These are phyloP conservation scores for Melopsittacus undulatus DNA, from an alignment of 2,797 vertebrate genomes.

Conservation along the genomic window DNA sequence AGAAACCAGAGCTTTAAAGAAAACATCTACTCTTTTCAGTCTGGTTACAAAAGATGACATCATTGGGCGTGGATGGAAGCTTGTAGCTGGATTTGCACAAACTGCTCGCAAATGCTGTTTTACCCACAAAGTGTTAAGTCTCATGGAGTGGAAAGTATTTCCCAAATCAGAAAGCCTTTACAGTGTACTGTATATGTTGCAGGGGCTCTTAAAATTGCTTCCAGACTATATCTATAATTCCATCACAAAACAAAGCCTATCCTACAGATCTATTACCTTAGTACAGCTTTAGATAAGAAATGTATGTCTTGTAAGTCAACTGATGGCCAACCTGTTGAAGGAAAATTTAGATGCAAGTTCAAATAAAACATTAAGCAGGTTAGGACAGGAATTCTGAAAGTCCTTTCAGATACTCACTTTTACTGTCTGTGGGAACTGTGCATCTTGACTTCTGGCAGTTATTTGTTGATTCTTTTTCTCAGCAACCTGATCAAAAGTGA, in stretches of 20 bases:
- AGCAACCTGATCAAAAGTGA: background rate
- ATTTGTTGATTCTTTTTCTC: background rate
- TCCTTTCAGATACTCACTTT: background rate
- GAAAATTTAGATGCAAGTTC: background rate
- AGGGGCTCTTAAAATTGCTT: slow-evolving; percentile 69
- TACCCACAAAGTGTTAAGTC: background rate
- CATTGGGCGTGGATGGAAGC: background rate
- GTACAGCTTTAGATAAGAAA: slow-evolving; percentile 18
- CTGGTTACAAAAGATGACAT: background rate
- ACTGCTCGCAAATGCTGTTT: background rate
- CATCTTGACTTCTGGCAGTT: background rate
- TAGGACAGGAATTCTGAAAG: background rate
- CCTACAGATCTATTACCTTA: slow-evolving; percentile 1
- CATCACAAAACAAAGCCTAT: slow-evolving; percentile 50
- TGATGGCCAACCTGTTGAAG: background rate
- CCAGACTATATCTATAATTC: slow-evolving; percentile 72
- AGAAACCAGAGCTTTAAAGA: background rate
- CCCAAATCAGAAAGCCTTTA: slow-evolving; percentile 7
- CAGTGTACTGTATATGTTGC: slow-evolving; percentile 26
- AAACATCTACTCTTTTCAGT: background rate
- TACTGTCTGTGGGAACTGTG: background rate
- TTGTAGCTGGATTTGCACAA: background rate
- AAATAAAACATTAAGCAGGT: background rate
- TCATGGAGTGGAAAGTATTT: background rate
- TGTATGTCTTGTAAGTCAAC: background rate